A percentile compares a stretch with the other conserved stretches of the same genome.
Conservation (phyloP, 1,140 invertebrate genomes). For the Atta cephalotes region DNA sequence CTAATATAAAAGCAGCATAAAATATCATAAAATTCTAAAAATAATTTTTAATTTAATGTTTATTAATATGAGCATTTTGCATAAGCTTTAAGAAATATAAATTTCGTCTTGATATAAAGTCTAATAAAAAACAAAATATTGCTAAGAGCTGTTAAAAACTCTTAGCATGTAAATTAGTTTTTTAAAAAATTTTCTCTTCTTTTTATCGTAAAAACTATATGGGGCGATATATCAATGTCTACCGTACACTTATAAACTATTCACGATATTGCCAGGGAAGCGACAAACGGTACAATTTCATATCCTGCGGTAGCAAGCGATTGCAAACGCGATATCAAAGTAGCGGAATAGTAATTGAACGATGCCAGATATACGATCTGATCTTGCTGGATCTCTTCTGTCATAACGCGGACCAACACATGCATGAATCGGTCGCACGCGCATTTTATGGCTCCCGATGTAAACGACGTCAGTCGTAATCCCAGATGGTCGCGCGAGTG, state of each 20-base stretch:
- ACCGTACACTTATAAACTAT: constrained; percentile 47
- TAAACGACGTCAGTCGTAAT: constrained; percentile 62
- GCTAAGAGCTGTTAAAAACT: background rate
- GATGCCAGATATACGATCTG: constrained; percentile 40
- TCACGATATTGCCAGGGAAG: constrained; percentile 19
- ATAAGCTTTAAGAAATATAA: too few relatives aligned
- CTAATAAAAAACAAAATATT: background rate
- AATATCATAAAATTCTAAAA: background rate
- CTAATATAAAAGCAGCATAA: background rate
- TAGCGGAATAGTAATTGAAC: constrained; percentile 53
- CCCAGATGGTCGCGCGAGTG: constrained; percentile 45
- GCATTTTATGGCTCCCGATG: constrained; percentile 46
- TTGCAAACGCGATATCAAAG: constrained; percentile 27
- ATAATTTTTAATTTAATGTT: background rate
- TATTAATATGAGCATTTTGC: background rate
- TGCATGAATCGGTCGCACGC: background rate
- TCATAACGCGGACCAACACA: constrained; percentile 32
- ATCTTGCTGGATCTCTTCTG: constrained; percentile 38
- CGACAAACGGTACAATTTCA: constrained; percentile 55
- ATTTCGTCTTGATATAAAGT: too few relatives aligned
- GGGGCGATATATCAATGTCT: constrained; percentile 1
- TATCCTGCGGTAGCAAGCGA: constrained; percentile 21
- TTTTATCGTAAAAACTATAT: background rate
- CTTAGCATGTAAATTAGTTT: background rate
- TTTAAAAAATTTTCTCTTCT: background rate